Evolutionary conservation across 2,888 invertebrate genomes (phyloP).

Genomic region (Mechanitis messenoides): DNA sequence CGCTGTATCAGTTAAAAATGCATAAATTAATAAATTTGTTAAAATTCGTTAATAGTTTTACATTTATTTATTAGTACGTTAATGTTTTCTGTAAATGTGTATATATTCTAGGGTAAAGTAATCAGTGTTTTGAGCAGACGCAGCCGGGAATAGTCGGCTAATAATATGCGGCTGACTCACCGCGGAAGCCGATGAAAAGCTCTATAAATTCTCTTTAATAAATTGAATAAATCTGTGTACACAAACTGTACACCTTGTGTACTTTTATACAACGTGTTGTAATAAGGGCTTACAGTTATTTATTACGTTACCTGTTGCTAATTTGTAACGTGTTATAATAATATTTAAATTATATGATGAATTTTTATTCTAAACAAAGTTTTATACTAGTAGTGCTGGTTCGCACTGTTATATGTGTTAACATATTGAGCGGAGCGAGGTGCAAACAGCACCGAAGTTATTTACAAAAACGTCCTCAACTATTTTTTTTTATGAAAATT

Average conservation of each 20-base stretch:
- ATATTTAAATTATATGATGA: too few species aligned
- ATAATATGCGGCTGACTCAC: conserved; percentile 57
- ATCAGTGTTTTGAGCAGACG: conserved; percentile 30
- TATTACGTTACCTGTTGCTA: too few species aligned
- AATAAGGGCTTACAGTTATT: neutral
- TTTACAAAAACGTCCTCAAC: too few species aligned
- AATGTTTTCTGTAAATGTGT: conserved; percentile 14
- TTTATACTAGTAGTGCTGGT: too few species aligned
- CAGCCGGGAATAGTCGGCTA: conserved; percentile 56
- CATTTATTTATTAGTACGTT: neutral
- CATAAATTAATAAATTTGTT: too few species aligned
- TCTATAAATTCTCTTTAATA: conserved; percentile 57
- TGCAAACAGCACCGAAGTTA: too few species aligned
- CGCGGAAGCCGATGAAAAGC: conserved; percentile 58
- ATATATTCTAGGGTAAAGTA: conserved; percentile 25
- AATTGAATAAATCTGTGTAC: conserved; percentile 39
- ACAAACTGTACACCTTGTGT: conserved; percentile 21
- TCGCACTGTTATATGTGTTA: too few species aligned
- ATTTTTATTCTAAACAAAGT: too few species aligned
- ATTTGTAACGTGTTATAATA: too few species aligned
- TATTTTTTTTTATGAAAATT: too few species aligned
- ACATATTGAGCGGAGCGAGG: too few species aligned
- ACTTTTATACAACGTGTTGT: neutral
- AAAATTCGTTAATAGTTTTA: neutral
- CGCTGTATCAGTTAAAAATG: too few species aligned